Conservation (phyloP, 1,140 invertebrate genomes). For the Oryzaephilus surinamensis region DNA sequence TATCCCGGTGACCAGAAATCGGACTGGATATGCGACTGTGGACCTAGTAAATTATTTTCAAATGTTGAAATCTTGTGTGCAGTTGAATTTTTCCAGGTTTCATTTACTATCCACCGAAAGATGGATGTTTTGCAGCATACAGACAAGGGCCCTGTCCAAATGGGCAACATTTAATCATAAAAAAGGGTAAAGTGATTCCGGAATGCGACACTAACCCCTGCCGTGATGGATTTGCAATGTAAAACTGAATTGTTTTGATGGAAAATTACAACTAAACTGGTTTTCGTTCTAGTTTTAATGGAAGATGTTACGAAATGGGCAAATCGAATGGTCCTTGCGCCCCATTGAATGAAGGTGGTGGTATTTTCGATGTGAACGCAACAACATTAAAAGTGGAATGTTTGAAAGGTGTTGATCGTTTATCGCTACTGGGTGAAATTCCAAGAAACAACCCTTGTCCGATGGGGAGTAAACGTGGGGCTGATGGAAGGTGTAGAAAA, state of each 20-base stretch:
- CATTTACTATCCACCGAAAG: slow-evolving; percentile 47
- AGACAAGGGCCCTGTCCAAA: slow-evolving; percentile 48
- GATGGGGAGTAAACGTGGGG: slow-evolving; percentile 19
- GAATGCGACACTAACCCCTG: slow-evolving; percentile 51
- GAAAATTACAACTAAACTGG: neutral
- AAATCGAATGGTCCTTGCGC: slow-evolving; percentile 20
- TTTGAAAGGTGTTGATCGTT: slow-evolving; percentile 16
- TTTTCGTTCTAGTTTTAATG: slow-evolving; percentile 7
- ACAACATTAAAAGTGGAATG: slow-evolving; percentile 23
- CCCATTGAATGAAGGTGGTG: slow-evolving; percentile 18
- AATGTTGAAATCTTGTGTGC: neutral
- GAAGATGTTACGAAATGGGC: slow-evolving; percentile 13
- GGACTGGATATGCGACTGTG: slow-evolving; percentile 58
- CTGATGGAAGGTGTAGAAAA: slow-evolving; percentile 4
- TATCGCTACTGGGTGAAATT: slow-evolving; percentile 18
- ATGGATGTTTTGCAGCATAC: slow-evolving; percentile 50
- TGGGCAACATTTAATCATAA: slow-evolving; percentile 45
- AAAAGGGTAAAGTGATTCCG: slow-evolving; percentile 40
- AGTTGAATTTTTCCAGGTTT: slow-evolving; percentile 37
- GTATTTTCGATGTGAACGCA: slow-evolving; percentile 25
- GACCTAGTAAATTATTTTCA: slow-evolving; percentile 37
- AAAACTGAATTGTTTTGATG: slow-evolving; percentile 1
- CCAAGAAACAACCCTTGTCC: slow-evolving; percentile 16
- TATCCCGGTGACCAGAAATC: slow-evolving; percentile 49
- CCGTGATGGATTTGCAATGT: slow-evolving; percentile 30